Percentiles rank a stretch among this genome's conserved stretches.
phyloP scores from a whole-genome alignment of 2,113 vertebrate species.

The Neogobius melanostomus region DNA sequence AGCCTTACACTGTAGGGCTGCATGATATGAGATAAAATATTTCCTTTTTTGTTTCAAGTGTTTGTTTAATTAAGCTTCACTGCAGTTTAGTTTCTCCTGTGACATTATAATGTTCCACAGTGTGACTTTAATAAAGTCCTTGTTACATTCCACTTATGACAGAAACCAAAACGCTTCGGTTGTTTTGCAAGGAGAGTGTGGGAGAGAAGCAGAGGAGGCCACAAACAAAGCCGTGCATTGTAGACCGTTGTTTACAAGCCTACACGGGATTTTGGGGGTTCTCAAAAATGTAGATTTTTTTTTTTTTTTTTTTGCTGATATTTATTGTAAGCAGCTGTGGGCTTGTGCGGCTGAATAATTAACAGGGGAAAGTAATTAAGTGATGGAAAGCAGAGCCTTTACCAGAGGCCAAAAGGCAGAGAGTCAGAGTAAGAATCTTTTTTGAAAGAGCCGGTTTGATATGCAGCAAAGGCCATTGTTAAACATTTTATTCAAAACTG shows the following conservation, averaged over 20 bases:
- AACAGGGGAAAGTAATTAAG: slow-evolving; percentile 19
- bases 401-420: neutral
- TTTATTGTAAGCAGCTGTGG: slow-evolving; percentile 59
- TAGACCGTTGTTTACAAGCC: slow-evolving; percentile 48
- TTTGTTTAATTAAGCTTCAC: too few relatives aligned
- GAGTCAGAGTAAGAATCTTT: neutral
- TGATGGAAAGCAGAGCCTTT: slow-evolving; percentile 4
- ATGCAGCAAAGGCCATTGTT: neutral
- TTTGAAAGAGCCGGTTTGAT: neutral
- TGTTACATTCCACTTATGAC: slow-evolving; percentile 49
- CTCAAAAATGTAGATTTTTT: slow-evolving; percentile 39
- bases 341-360: slow-evolving; percentile 27
- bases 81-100: too few relatives aligned
- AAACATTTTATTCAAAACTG: too few relatives aligned
- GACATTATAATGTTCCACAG: neutral
- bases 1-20: neutral
- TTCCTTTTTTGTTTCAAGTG: too few relatives aligned
- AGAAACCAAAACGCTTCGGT: slow-evolving; percentile 45
- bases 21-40: too few relatives aligned
- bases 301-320: slow-evolving; percentile 38
- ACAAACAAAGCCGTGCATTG: slow-evolving; percentile 51
- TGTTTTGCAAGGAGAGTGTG: slow-evolving; percentile 20
- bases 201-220: slow-evolving; percentile 10
- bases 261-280: slow-evolving; percentile 36
- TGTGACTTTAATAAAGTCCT: slow-evolving; percentile 14